These are phyloP conservation scores for Rhineura floridana DNA, from an alignment of 2,113 vertebrate genomes.

Conservation along the genomic window DNA sequence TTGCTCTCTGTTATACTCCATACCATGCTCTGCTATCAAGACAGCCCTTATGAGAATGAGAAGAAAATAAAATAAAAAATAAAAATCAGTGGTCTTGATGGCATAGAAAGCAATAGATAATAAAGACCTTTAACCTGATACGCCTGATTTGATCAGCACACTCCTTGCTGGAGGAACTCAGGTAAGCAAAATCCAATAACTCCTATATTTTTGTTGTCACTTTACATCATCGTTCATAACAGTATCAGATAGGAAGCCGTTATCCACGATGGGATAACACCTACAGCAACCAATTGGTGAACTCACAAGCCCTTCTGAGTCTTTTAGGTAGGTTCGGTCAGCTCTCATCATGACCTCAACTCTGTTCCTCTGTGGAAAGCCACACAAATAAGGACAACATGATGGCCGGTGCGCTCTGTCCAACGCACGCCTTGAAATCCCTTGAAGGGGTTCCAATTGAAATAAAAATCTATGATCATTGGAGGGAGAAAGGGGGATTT, in stretches of 20 bases:
- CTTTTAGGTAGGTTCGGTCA: conserved; percentile 57
- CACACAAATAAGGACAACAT: conserved; percentile 33
- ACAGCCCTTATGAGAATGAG: conserved; percentile 24
- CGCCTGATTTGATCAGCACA: conserved; percentile 49
- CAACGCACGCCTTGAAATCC: neutral
- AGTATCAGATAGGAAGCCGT: conserved; percentile 40
- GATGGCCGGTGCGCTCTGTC: neutral
- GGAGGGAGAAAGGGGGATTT: conserved; percentile 8
- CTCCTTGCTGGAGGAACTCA: conserved; percentile 53
- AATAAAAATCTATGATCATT: conserved; percentile 12
- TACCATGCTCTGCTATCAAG: fast-evolving
- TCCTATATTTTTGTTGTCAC: conserved; percentile 62
- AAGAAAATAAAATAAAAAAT: conserved; percentile 29
- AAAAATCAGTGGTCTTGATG: conserved; percentile 31
- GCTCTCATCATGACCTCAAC: conserved; percentile 39
- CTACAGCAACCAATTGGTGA: conserved; percentile 63
- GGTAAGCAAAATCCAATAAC: conserved; percentile 52
- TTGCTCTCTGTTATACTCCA: conserved; percentile 12
- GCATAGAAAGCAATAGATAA: conserved; percentile 28
- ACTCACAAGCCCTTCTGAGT: conserved; percentile 49
- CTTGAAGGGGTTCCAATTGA: neutral
- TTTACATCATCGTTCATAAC: conserved; percentile 60
- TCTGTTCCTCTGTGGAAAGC: conserved; percentile 42
- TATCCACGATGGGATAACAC: conserved; percentile 64
- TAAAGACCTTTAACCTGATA: conserved; percentile 44